Evolutionary conservation across 2,113 vertebrate species (phyloP), one percentile per base, ranked within the genome.

Genomic region (Sterrhoptilus dennistouni): DNA sequence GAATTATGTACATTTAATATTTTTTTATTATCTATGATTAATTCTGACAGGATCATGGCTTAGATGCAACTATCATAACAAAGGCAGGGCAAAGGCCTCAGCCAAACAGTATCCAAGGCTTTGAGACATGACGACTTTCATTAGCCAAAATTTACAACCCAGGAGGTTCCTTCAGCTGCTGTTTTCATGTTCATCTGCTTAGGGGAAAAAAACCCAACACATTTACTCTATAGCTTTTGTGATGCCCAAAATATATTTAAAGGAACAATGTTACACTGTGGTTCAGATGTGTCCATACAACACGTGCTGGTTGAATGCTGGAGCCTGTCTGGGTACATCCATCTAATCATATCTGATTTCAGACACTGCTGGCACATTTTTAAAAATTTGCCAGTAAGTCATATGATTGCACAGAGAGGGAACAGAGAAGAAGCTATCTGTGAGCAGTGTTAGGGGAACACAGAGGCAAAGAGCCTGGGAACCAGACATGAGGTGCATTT

Each of bases 1-100:
- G 42, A 87, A 86, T 84, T 69, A 91, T 85, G 74, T 84, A 57
- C 66, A 65, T 97, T 93, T 93, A 89, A 90, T 87, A 31, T 84
- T 89, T 96, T 71, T 74, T 87, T 87, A 91, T 80, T 72, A 83
- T 47, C 65, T 60, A 5, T 91, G 86, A 95, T 94, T 87, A 54
- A 66, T 81, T 74, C 29, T 92, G 95, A 95, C 57, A 81, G 71
- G 87, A 92, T 88, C 72, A 8, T 20, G 69, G 74, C 78, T 83
- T 49, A 72, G 47, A 75, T 83, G 78, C 40, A 70, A 16, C 61
- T 66, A 59, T 95, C 78, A 63, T 63, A 76, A 92, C 93, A 66
- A 85, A 88, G 42, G n/a, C 50, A 47, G 75, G 86, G 78, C 44
- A 77, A 86, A 75, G 91, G 85, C 52, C 60, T 88, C 18, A 8